Conservation (phyloP, 2,113 vertebrate genomes). For the Megalops atlanticus region DNA sequence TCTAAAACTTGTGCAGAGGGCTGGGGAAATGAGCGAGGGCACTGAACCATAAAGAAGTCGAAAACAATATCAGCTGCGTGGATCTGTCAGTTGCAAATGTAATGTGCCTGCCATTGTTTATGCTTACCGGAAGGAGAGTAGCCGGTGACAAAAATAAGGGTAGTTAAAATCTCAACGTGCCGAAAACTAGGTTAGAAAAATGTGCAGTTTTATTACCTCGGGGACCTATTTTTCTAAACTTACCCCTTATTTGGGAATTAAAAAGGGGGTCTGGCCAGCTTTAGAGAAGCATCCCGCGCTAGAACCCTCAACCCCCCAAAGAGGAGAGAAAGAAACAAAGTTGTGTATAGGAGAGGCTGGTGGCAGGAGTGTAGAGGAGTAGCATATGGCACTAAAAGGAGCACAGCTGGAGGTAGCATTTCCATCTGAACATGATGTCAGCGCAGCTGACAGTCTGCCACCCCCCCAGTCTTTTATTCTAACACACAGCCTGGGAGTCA, state of each 20-base stretch:
- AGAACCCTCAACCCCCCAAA: slow-evolving; percentile 45
- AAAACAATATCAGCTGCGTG: slow-evolving; percentile 80
- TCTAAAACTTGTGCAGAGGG: slow-evolving; percentile 59
- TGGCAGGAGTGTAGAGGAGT: slow-evolving; percentile 99
- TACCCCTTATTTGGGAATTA: slow-evolving; percentile 49
- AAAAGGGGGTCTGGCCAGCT: slow-evolving; percentile 56
- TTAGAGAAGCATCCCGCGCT: slow-evolving; percentile 59
- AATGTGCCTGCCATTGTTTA: slow-evolving; percentile 70
- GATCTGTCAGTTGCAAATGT: slow-evolving; percentile 76
- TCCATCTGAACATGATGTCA: slow-evolving; percentile 99
- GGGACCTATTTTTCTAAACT: slow-evolving; percentile 53
- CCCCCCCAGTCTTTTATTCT: slow-evolving; percentile 99
- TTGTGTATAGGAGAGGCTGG: slow-evolving; percentile 99
- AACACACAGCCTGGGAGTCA: slow-evolving; percentile 99
- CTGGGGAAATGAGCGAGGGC: slow-evolving; percentile 58
- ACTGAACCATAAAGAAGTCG: slow-evolving; percentile 74
- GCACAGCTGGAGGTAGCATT: slow-evolving; percentile 99
- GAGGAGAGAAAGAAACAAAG: slow-evolving; percentile 90
- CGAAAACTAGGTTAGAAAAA: slow-evolving; percentile 56
- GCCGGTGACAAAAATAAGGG: slow-evolving; percentile 22
- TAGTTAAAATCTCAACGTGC: slow-evolving; percentile 51
- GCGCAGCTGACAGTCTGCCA: slow-evolving; percentile 99
- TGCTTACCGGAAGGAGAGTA: slow-evolving; percentile 61
- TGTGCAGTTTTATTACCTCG: slow-evolving; percentile 54
- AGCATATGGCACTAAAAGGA: slow-evolving; percentile 99